Base-by-base conservation (phyloP, 2,888 invertebrate genomes). In the Synanthedon andrenaeformis region DNA sequence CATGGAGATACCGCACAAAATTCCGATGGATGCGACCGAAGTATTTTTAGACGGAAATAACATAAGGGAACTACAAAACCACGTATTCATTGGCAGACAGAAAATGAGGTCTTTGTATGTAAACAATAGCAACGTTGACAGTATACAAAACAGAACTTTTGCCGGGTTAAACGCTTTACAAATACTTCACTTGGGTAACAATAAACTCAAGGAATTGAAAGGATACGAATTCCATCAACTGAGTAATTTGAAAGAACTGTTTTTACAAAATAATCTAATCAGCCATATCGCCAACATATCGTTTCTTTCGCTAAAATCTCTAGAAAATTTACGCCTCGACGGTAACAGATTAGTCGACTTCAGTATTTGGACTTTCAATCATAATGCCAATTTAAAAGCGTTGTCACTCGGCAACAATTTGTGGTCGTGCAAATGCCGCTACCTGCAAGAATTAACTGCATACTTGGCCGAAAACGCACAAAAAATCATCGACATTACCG, bases 1-100 rank as follows among this genome's bases (percentile, higher is more conserved):
- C 67, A 85, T 89, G 58, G 92, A 93, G 76, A 92, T 96, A 65
- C 96, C 97, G 0, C 90, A 92, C 42, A 91, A 94, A 65, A 93
- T 98, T 70, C 98, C 98, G 1, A 96, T 96, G 94, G 96, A 97
- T 72, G 96, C 96, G 6, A 97, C 97, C 6, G 96, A 97, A 74
- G 92, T 98, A 58, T 96, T 96, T 76, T 86, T 98, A 68, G 97
- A 97, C 74, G 97, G 97, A 45, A 96, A 97, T 78, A 92, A 95
- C 69, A 90, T 97, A 62, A 92, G 91, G 58, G 93, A 94, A 67
- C 83, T 98, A 62, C 93, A 94, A 74, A 93, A 94, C 71, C 94
- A 96, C 74, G 93, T 94, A 54, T 96, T 98, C 77, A 94, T 96
- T 62, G 96, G 96, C 0, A 91, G 96, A 52, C 96, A 96, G 74